phyloP scores from a whole-genome alignment of 2,113 vertebrate species.

The Chlorodrepanis virens region DNA sequence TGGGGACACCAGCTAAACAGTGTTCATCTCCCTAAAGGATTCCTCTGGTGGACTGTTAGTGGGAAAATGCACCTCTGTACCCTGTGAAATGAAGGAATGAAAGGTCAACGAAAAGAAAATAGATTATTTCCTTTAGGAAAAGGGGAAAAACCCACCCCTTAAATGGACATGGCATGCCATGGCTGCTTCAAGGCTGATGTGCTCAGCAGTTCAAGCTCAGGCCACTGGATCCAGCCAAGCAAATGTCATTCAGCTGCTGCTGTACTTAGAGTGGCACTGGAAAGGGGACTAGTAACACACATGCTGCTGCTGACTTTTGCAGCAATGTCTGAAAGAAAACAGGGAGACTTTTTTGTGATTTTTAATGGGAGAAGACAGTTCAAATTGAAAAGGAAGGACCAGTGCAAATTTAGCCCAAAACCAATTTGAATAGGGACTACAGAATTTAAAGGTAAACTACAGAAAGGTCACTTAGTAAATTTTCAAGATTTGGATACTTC shows the following conservation, averaged over 20 bases:
- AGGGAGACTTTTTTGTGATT: neutral
- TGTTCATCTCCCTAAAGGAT: neutral
- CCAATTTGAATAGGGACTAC: neutral
- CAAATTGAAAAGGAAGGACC: neutral
- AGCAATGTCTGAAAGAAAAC: neutral
- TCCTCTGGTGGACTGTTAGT: neutral
- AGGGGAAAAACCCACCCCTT: neutral
- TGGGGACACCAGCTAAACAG: neutral
- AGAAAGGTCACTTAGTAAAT: neutral
- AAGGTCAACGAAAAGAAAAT: neutral
- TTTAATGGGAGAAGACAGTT: neutral
- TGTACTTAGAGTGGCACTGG: neutral
- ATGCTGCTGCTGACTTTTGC: neutral
- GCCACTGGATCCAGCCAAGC: neutral
- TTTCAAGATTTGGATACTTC: neutral
- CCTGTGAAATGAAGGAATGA: neutral
- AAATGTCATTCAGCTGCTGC: neutral
- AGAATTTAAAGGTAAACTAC: neutral
- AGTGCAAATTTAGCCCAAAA: neutral
- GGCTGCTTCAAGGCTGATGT: rapidly evolving
- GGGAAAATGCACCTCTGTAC: neutral
- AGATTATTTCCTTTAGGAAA: neutral
- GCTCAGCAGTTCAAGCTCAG: neutral
- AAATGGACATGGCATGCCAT: neutral
- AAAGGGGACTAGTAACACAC: neutral